These are phyloP conservation scores for Zosterops pallidus DNA, from an alignment of 2,113 vertebrate species.

Conservation along the genomic window DNA sequence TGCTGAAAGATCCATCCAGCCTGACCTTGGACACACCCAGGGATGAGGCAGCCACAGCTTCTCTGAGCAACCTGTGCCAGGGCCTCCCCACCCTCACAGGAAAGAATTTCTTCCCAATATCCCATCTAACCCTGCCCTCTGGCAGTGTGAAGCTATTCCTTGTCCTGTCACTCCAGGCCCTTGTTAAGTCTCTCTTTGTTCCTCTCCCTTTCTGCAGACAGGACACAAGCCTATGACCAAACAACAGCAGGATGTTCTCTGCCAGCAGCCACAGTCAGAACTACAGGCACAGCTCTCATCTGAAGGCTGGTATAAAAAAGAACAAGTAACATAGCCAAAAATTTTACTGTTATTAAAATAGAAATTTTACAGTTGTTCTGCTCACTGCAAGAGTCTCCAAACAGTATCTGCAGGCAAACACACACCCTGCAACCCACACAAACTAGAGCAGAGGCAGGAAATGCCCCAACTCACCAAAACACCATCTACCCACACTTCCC, in stretches of 20 bases:
- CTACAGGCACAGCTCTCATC: background rate
- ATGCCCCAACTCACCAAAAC: background rate
- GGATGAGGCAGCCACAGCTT: background rate
- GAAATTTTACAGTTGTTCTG: background rate
- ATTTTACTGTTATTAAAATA: background rate
- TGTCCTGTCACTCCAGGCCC: background rate
- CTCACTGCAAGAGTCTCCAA: background rate
- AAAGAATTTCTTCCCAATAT: background rate
- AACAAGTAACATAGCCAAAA: background rate
- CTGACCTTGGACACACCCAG: background rate
- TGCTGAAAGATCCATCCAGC: background rate
- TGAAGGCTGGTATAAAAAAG: background rate
- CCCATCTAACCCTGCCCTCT: background rate
- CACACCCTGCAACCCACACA: background rate
- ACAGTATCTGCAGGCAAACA: background rate
- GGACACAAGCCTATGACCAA: rapidly evolving
- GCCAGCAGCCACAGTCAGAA: background rate
- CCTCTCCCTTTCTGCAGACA: background rate
- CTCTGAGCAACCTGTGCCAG: background rate
- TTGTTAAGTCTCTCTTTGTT: background rate
- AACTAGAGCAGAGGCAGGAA: background rate
- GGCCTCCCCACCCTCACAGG: background rate
- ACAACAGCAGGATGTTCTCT: background rate
- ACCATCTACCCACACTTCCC: background rate
- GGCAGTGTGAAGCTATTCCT: background rate